Percentiles rank a stretch among this genome's conserved stretches.
Conservation (phyloP, 23 tunicate species). For the Pegea sp. region DNA sequence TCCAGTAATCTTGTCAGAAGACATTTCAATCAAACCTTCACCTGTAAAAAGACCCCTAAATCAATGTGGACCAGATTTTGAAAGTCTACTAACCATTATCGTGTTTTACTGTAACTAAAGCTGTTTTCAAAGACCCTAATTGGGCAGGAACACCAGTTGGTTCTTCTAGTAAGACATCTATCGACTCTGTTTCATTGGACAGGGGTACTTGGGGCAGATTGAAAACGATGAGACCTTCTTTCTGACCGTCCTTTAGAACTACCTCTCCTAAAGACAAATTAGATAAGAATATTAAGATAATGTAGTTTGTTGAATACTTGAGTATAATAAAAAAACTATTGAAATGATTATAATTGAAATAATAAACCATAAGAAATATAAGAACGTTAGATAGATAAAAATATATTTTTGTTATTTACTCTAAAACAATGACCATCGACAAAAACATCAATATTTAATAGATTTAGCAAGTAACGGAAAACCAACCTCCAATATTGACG, state of each 20-base stretch:
- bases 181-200: conserved; percentile 17
- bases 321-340: no score
- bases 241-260: conserved; percentile 50
- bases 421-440: background rate
- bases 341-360: no score
- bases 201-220: conserved; percentile 63
- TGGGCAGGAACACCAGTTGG: conserved; percentile 67
- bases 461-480: no score
- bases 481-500: conserved; percentile 30
- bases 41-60: no score
- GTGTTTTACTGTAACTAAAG: conserved; percentile 30
- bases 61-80: no score
- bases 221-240: conserved; percentile 41
- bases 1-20: conserved; percentile 43
- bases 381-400: background rate
- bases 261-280: conserved; percentile 65
- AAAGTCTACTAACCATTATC: conserved; percentile 27
- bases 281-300: no score
- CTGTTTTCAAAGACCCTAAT: conserved; percentile 29
- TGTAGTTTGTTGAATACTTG: no score
- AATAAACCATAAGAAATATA: no score
- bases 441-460: no score
- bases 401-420: background rate
- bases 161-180: conserved; percentile 46
- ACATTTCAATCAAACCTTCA: conserved; percentile 66